Base-by-base conservation (phyloP, 2,888 invertebrate genomes). In the Trachelus iudaicus region DNA sequence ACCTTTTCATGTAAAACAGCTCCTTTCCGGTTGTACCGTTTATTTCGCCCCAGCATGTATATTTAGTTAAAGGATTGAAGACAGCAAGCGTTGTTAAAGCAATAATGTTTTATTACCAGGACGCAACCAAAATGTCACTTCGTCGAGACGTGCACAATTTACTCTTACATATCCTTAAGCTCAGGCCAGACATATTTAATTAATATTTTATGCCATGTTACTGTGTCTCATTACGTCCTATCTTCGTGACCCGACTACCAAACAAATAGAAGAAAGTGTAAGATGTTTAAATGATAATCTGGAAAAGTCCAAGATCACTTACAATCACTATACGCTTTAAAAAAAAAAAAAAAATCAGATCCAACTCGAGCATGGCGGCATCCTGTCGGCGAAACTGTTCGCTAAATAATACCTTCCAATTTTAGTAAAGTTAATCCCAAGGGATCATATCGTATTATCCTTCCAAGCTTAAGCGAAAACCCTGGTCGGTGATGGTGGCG, bases 361-460 rank as follows among this genome's bases (percentile, higher is more conserved):
- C 56, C 56, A 9, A 23, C 23, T 23, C 9, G 23, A 56, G 9
- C 56, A 23, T 56, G 56, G 56, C 23, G 23, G 23, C 56, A 56
- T 4, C 56, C n/a, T 34, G 37, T 74, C 35, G 12, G 78, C 73
- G 73, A 33, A 77, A 76, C 73, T 37, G 68, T 34, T 76, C 76
- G 75, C 37, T 76, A 76, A 82, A 81, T 80, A 84, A 84, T 85
- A 84, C 83, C 81, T 79, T 79, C 79, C 79, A 83, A 82, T 83
- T 85, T 82, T 75, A 77, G 77, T 34, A 73, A 80, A 83, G 82
- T 83, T 85, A 87, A 87, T 85, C 84, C 82, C 34, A 37, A 30
- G n/a, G 84, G 82, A 85, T 85, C 83, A 82, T 82, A 82, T 81
- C 75, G 80, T 76, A 84, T 85, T 83, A 83, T 77, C 69, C 75